Conservation (phyloP, 1,140 invertebrate genomes). For the Trialeurodes vaporariorum region DNA sequence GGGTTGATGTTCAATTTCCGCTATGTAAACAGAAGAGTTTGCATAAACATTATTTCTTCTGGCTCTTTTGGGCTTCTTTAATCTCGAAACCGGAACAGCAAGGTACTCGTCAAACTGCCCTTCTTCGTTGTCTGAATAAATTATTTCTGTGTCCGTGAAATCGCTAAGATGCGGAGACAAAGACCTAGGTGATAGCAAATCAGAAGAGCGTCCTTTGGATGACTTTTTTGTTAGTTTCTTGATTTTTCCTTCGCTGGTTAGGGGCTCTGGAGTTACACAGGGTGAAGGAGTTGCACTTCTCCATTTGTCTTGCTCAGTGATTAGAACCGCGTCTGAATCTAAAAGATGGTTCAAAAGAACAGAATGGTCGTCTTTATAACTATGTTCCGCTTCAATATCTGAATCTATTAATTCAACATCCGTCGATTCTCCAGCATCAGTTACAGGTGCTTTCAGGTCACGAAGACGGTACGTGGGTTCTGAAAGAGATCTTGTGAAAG, state of each 20-base stretch:
- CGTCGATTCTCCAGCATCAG: conserved; percentile 13
- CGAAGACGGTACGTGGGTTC: background rate
- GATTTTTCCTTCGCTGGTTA: background rate
- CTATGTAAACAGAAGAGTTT: conserved; percentile 1
- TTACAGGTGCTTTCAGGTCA: background rate
- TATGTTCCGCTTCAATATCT: conserved; percentile 12
- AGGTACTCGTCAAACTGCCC: conserved; percentile 17
- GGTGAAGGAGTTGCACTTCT: conserved; percentile 12
- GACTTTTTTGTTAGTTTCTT: background rate
- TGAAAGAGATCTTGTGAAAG: background rate
- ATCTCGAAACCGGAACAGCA: conserved; percentile 12
- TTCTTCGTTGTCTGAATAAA: conserved; percentile 28
- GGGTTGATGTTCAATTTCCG: background rate
- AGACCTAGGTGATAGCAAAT: conserved; percentile 15
- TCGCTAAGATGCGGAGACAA: conserved; percentile 20
- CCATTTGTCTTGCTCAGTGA: background rate
- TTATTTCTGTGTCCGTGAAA: conserved; percentile 30
- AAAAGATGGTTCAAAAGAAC: conserved; percentile 11
- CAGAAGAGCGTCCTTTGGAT: background rate
- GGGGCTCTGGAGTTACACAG: conserved; percentile 16
- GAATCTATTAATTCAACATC: conserved; percentile 15
- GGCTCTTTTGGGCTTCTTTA: background rate
- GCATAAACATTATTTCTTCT: background rate
- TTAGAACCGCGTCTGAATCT: background rate
- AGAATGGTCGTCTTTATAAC: conserved; percentile 11